These are phyloP conservation scores for Arizona elegans DNA, from an alignment of 2,113 vertebrate genomes.

Conservation along the genomic window DNA sequence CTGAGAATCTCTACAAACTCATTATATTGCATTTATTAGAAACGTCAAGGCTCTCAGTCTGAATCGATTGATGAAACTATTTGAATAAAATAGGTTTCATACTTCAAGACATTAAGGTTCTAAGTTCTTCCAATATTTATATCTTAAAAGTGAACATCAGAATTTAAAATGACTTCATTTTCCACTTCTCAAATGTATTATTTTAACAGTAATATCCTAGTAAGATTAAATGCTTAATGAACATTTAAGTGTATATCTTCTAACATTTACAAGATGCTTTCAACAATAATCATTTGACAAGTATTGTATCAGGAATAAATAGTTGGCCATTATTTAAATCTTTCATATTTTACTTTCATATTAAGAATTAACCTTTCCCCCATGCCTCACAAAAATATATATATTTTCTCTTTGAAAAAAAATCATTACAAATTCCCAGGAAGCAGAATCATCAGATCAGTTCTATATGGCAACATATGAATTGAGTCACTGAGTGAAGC, in stretches of 20 bases:
- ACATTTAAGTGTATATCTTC: slow-evolving; percentile 45
- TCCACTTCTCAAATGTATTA: slow-evolving; percentile 40
- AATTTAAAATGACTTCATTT: slow-evolving; percentile 27
- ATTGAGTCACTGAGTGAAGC: slow-evolving; percentile 90
- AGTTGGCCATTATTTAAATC: slow-evolving; percentile 31
- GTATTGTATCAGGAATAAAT: slow-evolving; percentile 40
- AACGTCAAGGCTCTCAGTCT: not conserved
- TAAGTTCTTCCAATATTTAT: slow-evolving; percentile 14
- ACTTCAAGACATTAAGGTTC: slow-evolving; percentile 20
- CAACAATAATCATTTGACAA: slow-evolving; percentile 47
- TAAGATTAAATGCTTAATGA: slow-evolving; percentile 37
- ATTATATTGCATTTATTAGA: slow-evolving; percentile 16
- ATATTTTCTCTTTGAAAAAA: slow-evolving; percentile 42
- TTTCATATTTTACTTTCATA: slow-evolving; percentile 50
- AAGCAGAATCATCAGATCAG: slow-evolving; percentile 50
- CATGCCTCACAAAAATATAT: slow-evolving; percentile 39
- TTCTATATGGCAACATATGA: slow-evolving; percentile 48
- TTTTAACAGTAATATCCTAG: slow-evolving; percentile 54
- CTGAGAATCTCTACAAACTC: not conserved
- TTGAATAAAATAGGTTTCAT: not conserved
- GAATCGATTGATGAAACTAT: slow-evolving; percentile 15
- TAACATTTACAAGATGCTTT: slow-evolving; percentile 32
- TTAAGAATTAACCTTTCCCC: slow-evolving; percentile 40
- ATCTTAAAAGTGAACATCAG: slow-evolving; percentile 42
- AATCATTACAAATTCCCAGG: slow-evolving; percentile 45